Evolutionary conservation across 2,888 invertebrate genomes (phyloP).

Genomic region (Hybos culiciformis): DNA sequence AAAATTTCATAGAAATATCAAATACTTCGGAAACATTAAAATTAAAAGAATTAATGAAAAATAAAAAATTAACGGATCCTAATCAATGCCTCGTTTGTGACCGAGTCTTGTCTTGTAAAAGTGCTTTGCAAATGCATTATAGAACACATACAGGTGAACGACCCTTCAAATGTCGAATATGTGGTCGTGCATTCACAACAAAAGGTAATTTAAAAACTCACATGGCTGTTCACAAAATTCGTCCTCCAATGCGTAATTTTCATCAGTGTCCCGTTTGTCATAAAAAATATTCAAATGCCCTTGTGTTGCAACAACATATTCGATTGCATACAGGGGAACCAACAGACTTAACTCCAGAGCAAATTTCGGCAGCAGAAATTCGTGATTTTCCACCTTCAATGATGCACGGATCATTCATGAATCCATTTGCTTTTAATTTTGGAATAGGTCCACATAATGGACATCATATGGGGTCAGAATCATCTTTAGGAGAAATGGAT

Average conservation of each 20-base stretch:
- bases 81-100: slow-evolving; percentile 98
- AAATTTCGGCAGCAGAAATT: slow-evolving; percentile 74
- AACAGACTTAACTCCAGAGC: slow-evolving; percentile 70
- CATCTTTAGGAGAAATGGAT: slow-evolving; percentile 34
- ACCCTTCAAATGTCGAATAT: slow-evolving; percentile 94
- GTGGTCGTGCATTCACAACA: slow-evolving; percentile 94
- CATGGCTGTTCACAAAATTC: slow-evolving; percentile 97
- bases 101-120: slow-evolving; percentile 90
- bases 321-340: slow-evolving; percentile 85
- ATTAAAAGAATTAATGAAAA: slow-evolving; percentile 92
- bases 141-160: slow-evolving; percentile 40
- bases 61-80: slow-evolving; percentile 90
- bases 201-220: slow-evolving; percentile 99
- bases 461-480: slow-evolving; percentile 31
- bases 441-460: slow-evolving; percentile 25
- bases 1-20: slow-evolving; percentile 85
- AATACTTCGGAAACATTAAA: slow-evolving; percentile 88
- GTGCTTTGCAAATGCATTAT: slow-evolving; percentile 96
- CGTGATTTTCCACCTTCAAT: slow-evolving; percentile 56
- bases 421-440: slow-evolving; percentile 34
- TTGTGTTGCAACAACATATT: slow-evolving; percentile 91
- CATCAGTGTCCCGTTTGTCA: slow-evolving; percentile 98
- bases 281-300: slow-evolving; percentile 89
- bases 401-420: slow-evolving; percentile 34
- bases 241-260: slow-evolving; percentile 80